Evolutionary conservation across 2,888 invertebrate genomes (phyloP).

Genomic region (Octonoba sinensis): DNA sequence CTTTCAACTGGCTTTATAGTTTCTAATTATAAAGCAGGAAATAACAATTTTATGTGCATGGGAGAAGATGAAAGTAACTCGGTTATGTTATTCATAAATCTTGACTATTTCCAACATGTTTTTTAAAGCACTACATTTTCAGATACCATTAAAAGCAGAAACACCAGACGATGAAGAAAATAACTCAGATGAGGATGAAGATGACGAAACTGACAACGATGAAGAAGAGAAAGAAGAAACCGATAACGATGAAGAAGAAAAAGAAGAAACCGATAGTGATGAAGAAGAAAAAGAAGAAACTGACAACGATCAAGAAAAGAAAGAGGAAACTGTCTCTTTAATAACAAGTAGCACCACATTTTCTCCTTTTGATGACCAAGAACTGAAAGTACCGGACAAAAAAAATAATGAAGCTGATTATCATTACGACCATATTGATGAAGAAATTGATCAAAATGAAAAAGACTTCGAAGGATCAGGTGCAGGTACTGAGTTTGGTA

Average conservation of each 20-base stretch:
- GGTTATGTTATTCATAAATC: no score
- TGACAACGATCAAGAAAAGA: constrained; percentile 6
- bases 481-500: constrained; percentile 26
- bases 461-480: constrained; percentile 42
- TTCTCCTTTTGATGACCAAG: no score
- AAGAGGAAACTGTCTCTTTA: neutral
- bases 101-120: no score
- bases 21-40: no score
- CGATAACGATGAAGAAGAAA: neutral
- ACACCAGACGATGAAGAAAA: constrained; percentile 4
- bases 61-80: no score
- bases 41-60: no score
- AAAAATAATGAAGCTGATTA: constrained; percentile 1
- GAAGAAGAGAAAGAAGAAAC: neutral
- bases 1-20: no score
- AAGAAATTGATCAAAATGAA: constrained; percentile 33
- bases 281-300: constrained; percentile 9
- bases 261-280: neutral
- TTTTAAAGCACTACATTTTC: neutral
- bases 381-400: no score
- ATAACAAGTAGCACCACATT: neutral
- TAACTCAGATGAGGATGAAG: constrained; percentile 20
- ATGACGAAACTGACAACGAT: neutral
- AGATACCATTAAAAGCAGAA: constrained; percentile 46
- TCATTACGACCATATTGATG: constrained; percentile 22